phyloP scores from a whole-genome alignment of 2,888 invertebrate genomes.

The Diabrotica balteata region DNA sequence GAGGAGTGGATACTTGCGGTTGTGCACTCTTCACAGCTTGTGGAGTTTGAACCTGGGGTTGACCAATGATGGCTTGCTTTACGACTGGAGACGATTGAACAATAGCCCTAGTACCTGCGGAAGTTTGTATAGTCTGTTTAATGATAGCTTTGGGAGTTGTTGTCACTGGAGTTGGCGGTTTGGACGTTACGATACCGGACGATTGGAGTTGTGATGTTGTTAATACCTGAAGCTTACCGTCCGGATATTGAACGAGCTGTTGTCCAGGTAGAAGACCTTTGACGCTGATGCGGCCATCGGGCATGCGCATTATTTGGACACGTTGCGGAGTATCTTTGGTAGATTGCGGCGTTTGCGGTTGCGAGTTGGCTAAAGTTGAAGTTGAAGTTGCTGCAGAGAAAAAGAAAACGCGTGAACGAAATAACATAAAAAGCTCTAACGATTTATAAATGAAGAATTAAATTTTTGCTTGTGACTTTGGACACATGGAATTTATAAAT shows the following conservation, averaged over 20 bases:
- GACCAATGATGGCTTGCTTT: slow-evolving; percentile 34
- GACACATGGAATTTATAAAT: neutral
- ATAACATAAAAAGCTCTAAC: neutral
- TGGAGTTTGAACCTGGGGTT: slow-evolving; percentile 47
- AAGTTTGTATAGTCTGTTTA: slow-evolving; percentile 47
- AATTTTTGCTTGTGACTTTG: slow-evolving; percentile 7
- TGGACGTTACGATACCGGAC: slow-evolving; percentile 57
- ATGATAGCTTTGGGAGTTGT: slow-evolving; percentile 47
- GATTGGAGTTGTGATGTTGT: slow-evolving; percentile 68
- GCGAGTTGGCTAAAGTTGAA: slow-evolving; percentile 20
- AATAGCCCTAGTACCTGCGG: slow-evolving; percentile 46
- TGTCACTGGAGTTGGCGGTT: slow-evolving; percentile 53
- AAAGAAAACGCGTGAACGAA: slow-evolving; percentile 15
- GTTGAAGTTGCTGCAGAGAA: slow-evolving; percentile 34
- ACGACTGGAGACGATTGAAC: slow-evolving; percentile 21
- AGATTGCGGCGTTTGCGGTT: slow-evolving; percentile 37
- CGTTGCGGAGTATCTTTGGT: slow-evolving; percentile 68
- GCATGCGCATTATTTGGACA: slow-evolving; percentile 88
- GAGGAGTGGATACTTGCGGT: neutral
- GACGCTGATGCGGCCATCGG: slow-evolving; percentile 91
- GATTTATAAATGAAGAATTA: slow-evolving; percentile 11
- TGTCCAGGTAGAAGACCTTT: slow-evolving; percentile 91
- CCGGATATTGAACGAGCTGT: slow-evolving; percentile 90
- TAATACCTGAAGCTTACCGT: slow-evolving; percentile 89
- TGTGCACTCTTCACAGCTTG: slow-evolving; percentile 42